Evolutionary conservation across 2,797 vertebrate genomes (phyloP).

Genomic region (Melanotaenia parkinsoni): DNA sequence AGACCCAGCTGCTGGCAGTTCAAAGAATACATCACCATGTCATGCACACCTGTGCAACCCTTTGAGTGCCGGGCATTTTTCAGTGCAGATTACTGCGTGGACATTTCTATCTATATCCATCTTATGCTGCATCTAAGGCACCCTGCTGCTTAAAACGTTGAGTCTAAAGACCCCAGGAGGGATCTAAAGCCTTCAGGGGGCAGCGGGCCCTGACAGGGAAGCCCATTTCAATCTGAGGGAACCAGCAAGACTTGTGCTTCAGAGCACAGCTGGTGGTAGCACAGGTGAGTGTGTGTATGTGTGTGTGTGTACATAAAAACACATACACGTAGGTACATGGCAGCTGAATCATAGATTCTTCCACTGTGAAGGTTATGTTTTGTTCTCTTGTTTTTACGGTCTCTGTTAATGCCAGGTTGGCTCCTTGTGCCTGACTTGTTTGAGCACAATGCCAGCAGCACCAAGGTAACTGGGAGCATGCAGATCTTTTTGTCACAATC

Average conservation of each 20-base stretch:
- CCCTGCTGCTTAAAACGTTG: conserved; percentile 48
- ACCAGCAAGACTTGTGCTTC: conserved; percentile 69
- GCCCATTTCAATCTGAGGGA: conserved; percentile 70
- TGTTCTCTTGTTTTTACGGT: conserved; percentile 52
- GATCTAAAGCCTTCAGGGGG: conserved; percentile 67
- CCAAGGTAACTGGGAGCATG: conserved; percentile 28
- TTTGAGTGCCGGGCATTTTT: conserved; percentile 42
- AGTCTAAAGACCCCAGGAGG: conserved; percentile 62
- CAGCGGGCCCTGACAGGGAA: conserved; percentile 55
- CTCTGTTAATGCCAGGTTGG: conserved; percentile 48
- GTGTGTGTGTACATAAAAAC: not conserved
- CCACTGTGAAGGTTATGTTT: conserved; percentile 61
- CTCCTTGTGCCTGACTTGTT: conserved; percentile 34
- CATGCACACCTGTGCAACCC: conserved; percentile 40
- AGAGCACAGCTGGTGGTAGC: conserved; percentile 74
- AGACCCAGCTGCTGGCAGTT: conserved; percentile 70
- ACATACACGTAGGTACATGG: conserved; percentile 15
- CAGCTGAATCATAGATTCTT: conserved; percentile 52
- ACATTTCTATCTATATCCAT: conserved; percentile 45
- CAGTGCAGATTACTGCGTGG: conserved; percentile 41
- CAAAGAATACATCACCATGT: conserved; percentile 64
- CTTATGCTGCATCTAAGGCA: conserved; percentile 23
- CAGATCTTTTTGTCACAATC: conserved; percentile 17
- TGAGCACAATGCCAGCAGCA: conserved; percentile 44
- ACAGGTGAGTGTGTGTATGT: conserved; percentile 38